These are phyloP conservation scores for Himalopsyche japonica DNA, from an alignment of 2,888 invertebrate species.

Conservation along the genomic window DNA sequence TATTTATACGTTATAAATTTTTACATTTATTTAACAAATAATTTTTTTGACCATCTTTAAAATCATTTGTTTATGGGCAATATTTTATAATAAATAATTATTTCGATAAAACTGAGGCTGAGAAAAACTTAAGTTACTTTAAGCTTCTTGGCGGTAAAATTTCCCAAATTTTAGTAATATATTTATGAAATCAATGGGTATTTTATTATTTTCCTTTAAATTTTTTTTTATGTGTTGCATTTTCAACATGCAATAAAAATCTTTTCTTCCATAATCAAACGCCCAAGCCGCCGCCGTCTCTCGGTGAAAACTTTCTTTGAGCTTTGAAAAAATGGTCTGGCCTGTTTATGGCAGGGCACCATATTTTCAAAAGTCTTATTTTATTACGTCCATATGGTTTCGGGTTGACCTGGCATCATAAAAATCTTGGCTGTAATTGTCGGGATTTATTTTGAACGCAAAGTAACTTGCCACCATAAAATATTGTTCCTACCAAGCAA, in stretches of 20 bases:
- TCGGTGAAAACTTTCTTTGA: neutral
- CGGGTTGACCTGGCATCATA: neutral
- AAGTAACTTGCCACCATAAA: neutral
- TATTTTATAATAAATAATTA: no score
- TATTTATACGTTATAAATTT: no score
- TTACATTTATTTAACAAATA: no score
- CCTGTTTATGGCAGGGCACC: neutral
- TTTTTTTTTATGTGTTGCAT: neutral
- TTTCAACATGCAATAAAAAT: neutral
- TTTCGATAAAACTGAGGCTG: no score
- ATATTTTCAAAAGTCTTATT: neutral
- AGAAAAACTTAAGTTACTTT: no score
- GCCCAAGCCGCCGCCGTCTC: neutral
- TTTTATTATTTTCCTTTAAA: no score
- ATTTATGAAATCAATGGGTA: no score
- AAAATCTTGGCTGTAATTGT: neutral
- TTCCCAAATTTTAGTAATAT: no score
- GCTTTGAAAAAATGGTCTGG: neutral
- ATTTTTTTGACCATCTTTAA: no score
- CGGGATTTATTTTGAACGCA: neutral
- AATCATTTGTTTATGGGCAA: no score
- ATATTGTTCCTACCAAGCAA: neutral
- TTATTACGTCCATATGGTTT: neutral
- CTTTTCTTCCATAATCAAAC: neutral
- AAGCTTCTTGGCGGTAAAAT: no score